Conservation (phyloP, 1,140 invertebrate species). For the Monochamus saltuarius region DNA sequence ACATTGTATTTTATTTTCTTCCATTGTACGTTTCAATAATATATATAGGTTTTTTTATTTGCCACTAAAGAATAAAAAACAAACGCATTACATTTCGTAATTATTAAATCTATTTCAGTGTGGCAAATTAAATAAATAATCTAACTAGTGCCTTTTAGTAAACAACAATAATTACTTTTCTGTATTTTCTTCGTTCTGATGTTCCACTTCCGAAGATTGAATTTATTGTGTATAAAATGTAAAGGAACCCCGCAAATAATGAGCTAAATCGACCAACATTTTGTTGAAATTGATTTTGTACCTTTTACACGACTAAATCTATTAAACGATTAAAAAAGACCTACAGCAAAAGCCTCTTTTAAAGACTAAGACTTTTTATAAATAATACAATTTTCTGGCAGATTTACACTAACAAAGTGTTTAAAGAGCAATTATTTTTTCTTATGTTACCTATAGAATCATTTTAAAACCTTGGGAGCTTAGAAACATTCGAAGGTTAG, state of each 20-base stretch:
- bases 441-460: slow-evolving; percentile 6
- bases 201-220: too few relatives aligned
- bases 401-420: slow-evolving; percentile 27
- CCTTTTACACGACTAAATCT: slow-evolving; percentile 24
- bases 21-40: too few relatives aligned
- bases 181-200: too few relatives aligned
- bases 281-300: slow-evolving; percentile 24
- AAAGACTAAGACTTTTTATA: slow-evolving; percentile 17
- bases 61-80: too few relatives aligned
- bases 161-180: too few relatives aligned
- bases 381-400: slow-evolving; percentile 29
- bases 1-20: too few relatives aligned
- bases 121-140: too few relatives aligned
- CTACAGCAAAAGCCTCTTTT: slow-evolving; percentile 18
- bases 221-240: too few relatives aligned
- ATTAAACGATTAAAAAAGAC: slow-evolving; percentile 22
- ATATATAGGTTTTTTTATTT: too few relatives aligned
- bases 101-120: too few relatives aligned
- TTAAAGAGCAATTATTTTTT: slow-evolving; percentile 19
- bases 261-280: slow-evolving; percentile 14
- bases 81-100: too few relatives aligned
- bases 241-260: slow-evolving; percentile 2
- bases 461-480: neutral
- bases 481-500: slow-evolving; percentile 32
- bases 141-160: too few relatives aligned